Evolutionary conservation across 2,888 invertebrate species (phyloP), one percentile per base, ranked within the genome.

Genomic region (Teleogryllus oceanicus): DNA sequence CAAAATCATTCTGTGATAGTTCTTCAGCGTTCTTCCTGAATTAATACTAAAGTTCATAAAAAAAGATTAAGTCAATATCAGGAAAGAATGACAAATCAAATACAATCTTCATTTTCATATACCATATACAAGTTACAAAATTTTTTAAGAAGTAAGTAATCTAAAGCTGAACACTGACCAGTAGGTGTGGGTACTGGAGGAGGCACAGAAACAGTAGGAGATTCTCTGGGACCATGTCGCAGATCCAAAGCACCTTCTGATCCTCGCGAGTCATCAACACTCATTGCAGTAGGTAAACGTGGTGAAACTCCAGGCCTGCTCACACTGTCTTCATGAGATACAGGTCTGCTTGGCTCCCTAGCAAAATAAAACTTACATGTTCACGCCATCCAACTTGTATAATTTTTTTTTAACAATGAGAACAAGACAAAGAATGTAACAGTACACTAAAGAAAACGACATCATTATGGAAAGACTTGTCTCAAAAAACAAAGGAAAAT

Each of bases 241-340:
- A 91, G 87, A 85, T 91, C 91, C 83, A 91, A 84, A 78, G 91
- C 91, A 1, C 80, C 75, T 80, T 82, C 82, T 20, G 80, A 75
- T 8, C 79, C 80, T 20, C 80, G 78, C 0, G 79, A 76, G 75
- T 82, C 82, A 18, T 80, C 79, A 24, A 81, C 78, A 12, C 75
- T 78, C 76, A 79, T 79, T 13, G 79, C 62, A 49, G 82, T 79
- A 21, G 80, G 77, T 24, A 81, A 74, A 16, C 80, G 80, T 16
- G 82, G 80, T 16, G 82, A 79, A 18, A 78, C 50, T 62, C 78
- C 82, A 20, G 80, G 81, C 21, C 81, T 78, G 49, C 78, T 79
- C 49, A 50, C 50, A 51, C 62, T 62, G n/a, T 81, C 82, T n/a
- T 82, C 81, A 49, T 76, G 81, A 11, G 82, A 80, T n/a, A 81